Base-by-base conservation (phyloP, 1,140 invertebrate species). In the Drosophila busckii region DNA sequence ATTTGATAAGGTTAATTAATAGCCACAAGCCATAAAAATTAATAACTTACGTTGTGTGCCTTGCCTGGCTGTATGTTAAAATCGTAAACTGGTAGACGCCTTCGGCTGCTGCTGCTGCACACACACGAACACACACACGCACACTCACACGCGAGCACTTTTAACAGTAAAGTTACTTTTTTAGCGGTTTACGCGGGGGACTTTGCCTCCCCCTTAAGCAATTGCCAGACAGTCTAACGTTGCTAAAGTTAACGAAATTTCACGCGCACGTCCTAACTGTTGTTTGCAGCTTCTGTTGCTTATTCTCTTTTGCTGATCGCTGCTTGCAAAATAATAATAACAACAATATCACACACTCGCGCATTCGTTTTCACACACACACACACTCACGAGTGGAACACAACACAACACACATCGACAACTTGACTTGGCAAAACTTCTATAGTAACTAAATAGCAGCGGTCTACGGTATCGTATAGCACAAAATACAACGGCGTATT, bases 371-470 rank as follows among this genome's bases (percentile, higher is more conserved):
- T n/a, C n/a, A n/a, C n/a, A n/a, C n/a, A n/a, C 13, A 26, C 40
- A 44, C 40, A 23, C 50, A 41, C 37, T 49, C 35, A 46, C 38
- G 28, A 34, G 4, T 29, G n/a, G n/a, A n/a, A n/a, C 15, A 20
- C 20, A 31, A 17, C 44, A 59, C 66, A 32, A 54, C 46, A 49
- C 20, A 35, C 44, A 46, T 23, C 60, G 49, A 58, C 69, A 67
- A 75, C 80, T 84, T 84, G 69, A 84, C 80, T 84, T 84, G 80
- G 69, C 80, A 82, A 73, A 78, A 85, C 83, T 83, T 82, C 65
- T 85, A 49, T 70, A 83, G 68, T 85, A 85, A 85, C 83, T 85
- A 82, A 85, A 85, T 76, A 78, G 73, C 73, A 32, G 68, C 42
- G 71, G 63, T 52, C 65, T 46, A 82, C 68, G 75, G 64, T 80